Conservation (phyloP, 2,888 invertebrate genomes). For the Melanargia galathea region DNA sequence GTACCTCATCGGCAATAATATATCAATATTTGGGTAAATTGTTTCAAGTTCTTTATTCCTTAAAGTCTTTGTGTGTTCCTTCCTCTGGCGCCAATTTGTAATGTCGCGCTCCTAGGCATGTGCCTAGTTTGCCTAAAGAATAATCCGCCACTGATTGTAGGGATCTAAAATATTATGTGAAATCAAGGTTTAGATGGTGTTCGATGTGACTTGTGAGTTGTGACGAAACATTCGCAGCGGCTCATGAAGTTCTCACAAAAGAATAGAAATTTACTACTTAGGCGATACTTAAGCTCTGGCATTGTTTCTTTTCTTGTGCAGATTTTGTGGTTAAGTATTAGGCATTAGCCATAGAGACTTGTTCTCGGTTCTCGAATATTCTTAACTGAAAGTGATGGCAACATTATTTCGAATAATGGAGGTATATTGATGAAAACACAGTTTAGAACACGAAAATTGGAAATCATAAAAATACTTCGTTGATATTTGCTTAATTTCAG, state of each 20-base stretch:
- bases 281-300: conserved; percentile 54
- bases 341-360: neutral
- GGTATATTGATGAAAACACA: neutral
- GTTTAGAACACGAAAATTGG: neutral
- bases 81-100: too few relatives aligned
- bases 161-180: too few relatives aligned
- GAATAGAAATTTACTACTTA: conserved; percentile 31
- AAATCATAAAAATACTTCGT: neutral
- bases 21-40: too few relatives aligned
- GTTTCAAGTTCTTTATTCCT: too few relatives aligned
- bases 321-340: conserved; percentile 46
- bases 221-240: conserved; percentile 21
- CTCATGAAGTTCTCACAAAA: conserved; percentile 34
- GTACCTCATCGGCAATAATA: too few relatives aligned
- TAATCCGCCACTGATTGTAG: too few relatives aligned
- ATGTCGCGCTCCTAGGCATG: too few relatives aligned
- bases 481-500: neutral
- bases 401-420: neutral
- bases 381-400: neutral
- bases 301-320: conserved; percentile 63
- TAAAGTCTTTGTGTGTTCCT: too few relatives aligned
- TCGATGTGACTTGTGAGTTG: neutral
- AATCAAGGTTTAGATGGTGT: neutral
- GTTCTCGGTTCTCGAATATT: neutral
- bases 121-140: too few relatives aligned